Conservation (phyloP, 2,113 vertebrate species). For the Myrmecobius fasciatus region DNA sequence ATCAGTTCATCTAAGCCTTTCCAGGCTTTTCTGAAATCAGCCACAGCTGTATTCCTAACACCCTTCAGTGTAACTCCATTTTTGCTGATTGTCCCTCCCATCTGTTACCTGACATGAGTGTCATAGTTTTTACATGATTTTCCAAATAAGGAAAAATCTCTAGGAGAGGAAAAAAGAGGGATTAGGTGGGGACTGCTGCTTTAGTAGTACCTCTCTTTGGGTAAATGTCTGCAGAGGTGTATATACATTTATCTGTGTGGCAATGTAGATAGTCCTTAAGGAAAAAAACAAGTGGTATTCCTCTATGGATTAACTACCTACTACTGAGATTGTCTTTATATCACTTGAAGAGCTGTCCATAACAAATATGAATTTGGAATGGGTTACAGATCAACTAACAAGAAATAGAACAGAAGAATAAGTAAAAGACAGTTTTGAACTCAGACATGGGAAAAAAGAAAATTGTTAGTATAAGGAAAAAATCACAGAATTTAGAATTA, state of each 20-base stretch:
- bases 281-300: neutral
- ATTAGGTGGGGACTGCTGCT: neutral
- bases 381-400: neutral
- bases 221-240: neutral
- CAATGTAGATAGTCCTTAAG: neutral
- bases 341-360: neutral
- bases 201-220: neutral
- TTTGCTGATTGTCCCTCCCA: neutral
- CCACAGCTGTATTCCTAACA: neutral
- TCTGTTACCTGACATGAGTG: neutral
- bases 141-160: neutral
- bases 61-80: neutral
- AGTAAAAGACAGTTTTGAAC: neutral
- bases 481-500: too few relatives aligned
- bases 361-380: neutral
- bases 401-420: neutral
- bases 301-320: neutral
- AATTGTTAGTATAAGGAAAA: too few relatives aligned
- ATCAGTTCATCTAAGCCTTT: too few relatives aligned
- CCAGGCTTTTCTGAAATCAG: too few relatives aligned
- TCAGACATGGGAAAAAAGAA: neutral
- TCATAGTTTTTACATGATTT: neutral
- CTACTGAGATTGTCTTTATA: neutral
- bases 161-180: neutral
- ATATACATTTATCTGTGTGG: neutral